These are phyloP conservation scores for Heliconius congener DNA, from an alignment of 1,140 invertebrate genomes.

Conservation along the genomic window DNA sequence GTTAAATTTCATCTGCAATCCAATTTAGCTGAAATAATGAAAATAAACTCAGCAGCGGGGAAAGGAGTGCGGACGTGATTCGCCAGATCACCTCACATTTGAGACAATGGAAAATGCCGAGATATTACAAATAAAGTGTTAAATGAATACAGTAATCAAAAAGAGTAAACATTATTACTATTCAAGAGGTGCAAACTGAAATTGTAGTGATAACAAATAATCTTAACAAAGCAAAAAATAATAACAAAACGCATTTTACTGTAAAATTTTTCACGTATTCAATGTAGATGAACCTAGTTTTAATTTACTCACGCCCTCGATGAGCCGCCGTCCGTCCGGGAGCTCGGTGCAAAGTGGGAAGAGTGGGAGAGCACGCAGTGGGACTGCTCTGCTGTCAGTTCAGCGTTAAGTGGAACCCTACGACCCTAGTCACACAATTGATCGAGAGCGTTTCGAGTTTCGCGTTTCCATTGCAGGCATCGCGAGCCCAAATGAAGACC, in stretches of 20 bases:
- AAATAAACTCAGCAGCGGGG: conserved; percentile 57
- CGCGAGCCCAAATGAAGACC: background rate
- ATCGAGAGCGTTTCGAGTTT: conserved; percentile 7
- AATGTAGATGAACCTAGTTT: background rate
- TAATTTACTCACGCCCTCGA: conserved; percentile 7
- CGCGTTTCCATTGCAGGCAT: background rate
- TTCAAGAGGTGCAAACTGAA: conserved; percentile 36
- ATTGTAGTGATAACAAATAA: conserved; percentile 26
- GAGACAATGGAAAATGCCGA: conserved; percentile 28
- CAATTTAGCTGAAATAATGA: conserved; percentile 57
- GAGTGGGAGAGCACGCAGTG: background rate
- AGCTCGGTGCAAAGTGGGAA: background rate
- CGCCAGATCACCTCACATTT: conserved; percentile 36
- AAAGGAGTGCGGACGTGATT: conserved; percentile 32
- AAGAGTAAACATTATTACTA: conserved; percentile 17
- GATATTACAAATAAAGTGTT: conserved; percentile 5
- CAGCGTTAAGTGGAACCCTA: background rate
- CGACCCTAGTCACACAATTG: background rate
- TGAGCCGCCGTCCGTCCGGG: background rate
- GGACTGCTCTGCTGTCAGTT: background rate
- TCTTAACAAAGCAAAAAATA: conserved; percentile 33
- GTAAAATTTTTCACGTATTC: background rate
- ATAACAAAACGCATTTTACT: background rate
- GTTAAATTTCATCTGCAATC: too few species aligned
- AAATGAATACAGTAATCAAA: conserved; percentile 7